Percentiles rank a stretch among this genome's conserved stretches.
These are phyloP conservation scores for Diaperis boleti DNA, from an alignment of 2,888 invertebrate species.

Conservation along the genomic window DNA sequence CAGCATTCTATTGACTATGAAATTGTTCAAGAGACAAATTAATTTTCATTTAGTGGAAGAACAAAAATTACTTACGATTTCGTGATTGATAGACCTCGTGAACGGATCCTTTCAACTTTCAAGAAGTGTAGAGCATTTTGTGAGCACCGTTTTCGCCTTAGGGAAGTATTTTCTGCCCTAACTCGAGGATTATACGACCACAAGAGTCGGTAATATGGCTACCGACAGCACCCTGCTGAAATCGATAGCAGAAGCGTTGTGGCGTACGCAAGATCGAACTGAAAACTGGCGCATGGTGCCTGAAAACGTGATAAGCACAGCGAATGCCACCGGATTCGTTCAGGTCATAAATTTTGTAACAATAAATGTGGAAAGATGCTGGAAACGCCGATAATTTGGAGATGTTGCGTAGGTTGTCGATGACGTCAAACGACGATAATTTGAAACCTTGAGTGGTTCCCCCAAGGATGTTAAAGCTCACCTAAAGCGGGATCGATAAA, in stretches of 20 bases:
- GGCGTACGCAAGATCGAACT: conserved; percentile 34
- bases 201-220: conserved; percentile 41
- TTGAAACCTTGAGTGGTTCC: background rate
- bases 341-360: conserved; percentile 7
- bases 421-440: conserved; percentile 19
- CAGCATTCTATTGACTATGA: background rate
- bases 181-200: conserved; percentile 28
- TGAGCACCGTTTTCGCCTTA: conserved; percentile 14
- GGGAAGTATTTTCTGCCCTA: conserved; percentile 22
- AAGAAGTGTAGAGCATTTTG: conserved; percentile 36
- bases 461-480: conserved; percentile 8
- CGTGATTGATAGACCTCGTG: conserved; percentile 7
- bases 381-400: conserved; percentile 1
- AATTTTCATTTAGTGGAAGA: background rate
- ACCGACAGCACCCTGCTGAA: conserved; percentile 44
- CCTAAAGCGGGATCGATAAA: conserved; percentile 1
- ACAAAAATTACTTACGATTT: conserved; percentile 24
- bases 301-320: conserved; percentile 31
- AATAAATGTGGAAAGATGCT: conserved; percentile 5
- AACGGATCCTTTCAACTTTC: conserved; percentile 32
- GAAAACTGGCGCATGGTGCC: conserved; percentile 37
- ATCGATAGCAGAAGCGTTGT: conserved; percentile 41
- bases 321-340: background rate
- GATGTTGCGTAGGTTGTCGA: conserved; percentile 7
- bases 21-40: conserved; percentile 5